Percentiles rank a stretch among this genome's conserved stretches.
phyloP scores from a whole-genome alignment of 1,140 invertebrate genomes.

The Panagrolaimus sp. region DNA sequence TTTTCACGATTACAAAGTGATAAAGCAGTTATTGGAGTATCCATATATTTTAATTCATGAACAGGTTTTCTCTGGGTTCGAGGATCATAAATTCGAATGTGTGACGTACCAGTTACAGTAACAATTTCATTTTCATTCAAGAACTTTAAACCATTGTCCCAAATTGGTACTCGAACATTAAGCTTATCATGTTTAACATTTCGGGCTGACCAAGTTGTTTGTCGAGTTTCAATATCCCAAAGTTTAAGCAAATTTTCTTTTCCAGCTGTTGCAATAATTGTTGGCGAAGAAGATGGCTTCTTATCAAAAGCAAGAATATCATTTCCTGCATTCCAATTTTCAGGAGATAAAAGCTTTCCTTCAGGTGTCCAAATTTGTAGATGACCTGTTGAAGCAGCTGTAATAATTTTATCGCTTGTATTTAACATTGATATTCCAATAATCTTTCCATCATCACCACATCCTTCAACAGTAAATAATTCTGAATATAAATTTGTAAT shows the following conservation, averaged over 20 bases:
- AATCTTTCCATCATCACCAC: neutral
- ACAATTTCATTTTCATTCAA: conserved; percentile 19
- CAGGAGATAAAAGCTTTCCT: conserved; percentile 15
- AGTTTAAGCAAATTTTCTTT: conserved; percentile 37
- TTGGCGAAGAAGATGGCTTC: neutral
- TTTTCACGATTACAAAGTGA: conserved; percentile 28
- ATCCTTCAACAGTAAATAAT: conserved; percentile 17
- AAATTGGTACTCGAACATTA: conserved; percentile 30
- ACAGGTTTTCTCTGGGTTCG: conserved; percentile 31
- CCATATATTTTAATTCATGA: conserved; percentile 25
- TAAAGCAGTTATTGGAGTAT: conserved; percentile 33
- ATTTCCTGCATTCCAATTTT: conserved; percentile 25
- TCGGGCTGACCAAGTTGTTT: conserved; percentile 31
- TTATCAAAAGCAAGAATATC: conserved; percentile 19
- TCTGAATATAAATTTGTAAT: conserved; percentile 19
- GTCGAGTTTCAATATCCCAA: conserved; percentile 28
- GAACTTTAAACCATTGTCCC: conserved; percentile 25
- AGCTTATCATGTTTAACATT: conserved; percentile 31
- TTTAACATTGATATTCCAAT: conserved; percentile 15
- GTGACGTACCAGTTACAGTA: neutral
- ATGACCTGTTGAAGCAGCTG: conserved; percentile 26
- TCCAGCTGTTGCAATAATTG: conserved; percentile 38
- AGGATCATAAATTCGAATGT: conserved; percentile 33
- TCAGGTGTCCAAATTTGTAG: conserved; percentile 23
- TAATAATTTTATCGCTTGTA: conserved; percentile 27